Conservation (phyloP, 2,888 invertebrate species). For the Ormyrus rosae region DNA sequence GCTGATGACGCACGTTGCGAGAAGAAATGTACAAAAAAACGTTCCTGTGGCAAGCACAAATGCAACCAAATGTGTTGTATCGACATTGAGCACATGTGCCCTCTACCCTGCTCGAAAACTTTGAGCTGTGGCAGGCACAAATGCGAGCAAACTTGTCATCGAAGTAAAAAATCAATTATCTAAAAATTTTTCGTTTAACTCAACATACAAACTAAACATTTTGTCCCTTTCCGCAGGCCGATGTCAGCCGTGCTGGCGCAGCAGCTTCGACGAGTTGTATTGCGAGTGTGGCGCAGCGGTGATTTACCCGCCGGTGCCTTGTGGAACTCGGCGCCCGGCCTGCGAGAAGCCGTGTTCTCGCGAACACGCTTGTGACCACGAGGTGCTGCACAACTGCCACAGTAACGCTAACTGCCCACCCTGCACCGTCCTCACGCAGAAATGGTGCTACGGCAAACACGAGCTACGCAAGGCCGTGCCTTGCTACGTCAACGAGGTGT, state of each 20-base stretch:
- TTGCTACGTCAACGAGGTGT: slow-evolving; percentile 90
- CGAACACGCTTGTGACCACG: slow-evolving; percentile 87
- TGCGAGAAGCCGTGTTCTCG: slow-evolving; percentile 88
- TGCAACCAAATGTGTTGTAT: slow-evolving; percentile 94
- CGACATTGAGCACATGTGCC: slow-evolving; percentile 90
- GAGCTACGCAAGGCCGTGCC: slow-evolving; percentile 92
- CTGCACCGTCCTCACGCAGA: slow-evolving; percentile 90
- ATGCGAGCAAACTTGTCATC: slow-evolving; percentile 93
- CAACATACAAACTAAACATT: too few species aligned
- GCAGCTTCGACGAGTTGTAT: slow-evolving; percentile 89
- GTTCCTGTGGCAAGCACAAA: slow-evolving; percentile 91
- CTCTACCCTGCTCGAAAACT: slow-evolving; percentile 86
- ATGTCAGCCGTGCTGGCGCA: slow-evolving; percentile 71
- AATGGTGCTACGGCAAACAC: slow-evolving; percentile 89
- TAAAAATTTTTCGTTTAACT: too few species aligned
- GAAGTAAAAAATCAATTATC: slow-evolving; percentile 77
- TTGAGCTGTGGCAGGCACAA: slow-evolving; percentile 92
- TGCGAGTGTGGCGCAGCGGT: slow-evolving; percentile 94
- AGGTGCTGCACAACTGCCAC: slow-evolving; percentile 91
- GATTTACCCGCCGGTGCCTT: slow-evolving; percentile 92
- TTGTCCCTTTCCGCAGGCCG: slow-evolving; percentile 61
- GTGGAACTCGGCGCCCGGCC: slow-evolving; percentile 90
- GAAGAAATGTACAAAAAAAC: slow-evolving; percentile 92
- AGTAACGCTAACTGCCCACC: slow-evolving; percentile 85
- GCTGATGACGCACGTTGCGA: slow-evolving; percentile 89